Evolutionary conservation across 37 sponge, comb jelly and placozoan genomes (phyloP), one percentile per base, ranked within the genome.

Genomic region (Geodia barretti): DNA sequence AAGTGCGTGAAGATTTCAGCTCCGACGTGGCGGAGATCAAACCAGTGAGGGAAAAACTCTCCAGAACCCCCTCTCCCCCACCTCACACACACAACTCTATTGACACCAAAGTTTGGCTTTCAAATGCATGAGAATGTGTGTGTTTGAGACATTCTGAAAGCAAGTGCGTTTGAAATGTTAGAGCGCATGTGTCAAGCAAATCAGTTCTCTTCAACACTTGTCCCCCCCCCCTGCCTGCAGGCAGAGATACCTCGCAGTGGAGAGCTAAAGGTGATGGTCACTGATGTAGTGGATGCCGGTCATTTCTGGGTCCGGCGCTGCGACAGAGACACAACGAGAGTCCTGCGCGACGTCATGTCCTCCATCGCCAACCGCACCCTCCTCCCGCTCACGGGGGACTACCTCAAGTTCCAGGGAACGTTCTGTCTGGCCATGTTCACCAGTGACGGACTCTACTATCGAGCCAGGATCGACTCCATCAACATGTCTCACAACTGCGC

Each of bases 241-340:
- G 54, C 14, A 14, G 54, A 47, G 54, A 7, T 47, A 17, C 54
- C 54, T 47, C 31, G 66, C 31, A 30, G 66, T 65, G 31, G 66
- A 5, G 20, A 65, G 66, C 5, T 65, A 5, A 23, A 72, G 39
- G 40, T 36, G 4, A 23, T 72, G 23, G 41, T 39, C 3, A 35
- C 42, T 31, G 33, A 89, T 80, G 78, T 91, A 23, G 54, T 96
- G 2, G 82, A 87, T 81, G 91, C 97, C 60, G 89, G 89, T 2
- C 91, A 93, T 70, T 93, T 96, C 39, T 96, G 97, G 97, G 97
- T 86, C 25, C 94, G 91, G 77, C 54, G 82, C 7, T 68, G 66
- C 19, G 88, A 90, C 33, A 34, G 30, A 11, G 35, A 61, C 24
- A 58, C 59, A 21, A 20, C 28, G 64, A 38, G 11, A 11, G 9